These are phyloP conservation scores for Bovichtus variegatus DNA, from an alignment of 2,797 vertebrate genomes.

Conservation along the genomic window DNA sequence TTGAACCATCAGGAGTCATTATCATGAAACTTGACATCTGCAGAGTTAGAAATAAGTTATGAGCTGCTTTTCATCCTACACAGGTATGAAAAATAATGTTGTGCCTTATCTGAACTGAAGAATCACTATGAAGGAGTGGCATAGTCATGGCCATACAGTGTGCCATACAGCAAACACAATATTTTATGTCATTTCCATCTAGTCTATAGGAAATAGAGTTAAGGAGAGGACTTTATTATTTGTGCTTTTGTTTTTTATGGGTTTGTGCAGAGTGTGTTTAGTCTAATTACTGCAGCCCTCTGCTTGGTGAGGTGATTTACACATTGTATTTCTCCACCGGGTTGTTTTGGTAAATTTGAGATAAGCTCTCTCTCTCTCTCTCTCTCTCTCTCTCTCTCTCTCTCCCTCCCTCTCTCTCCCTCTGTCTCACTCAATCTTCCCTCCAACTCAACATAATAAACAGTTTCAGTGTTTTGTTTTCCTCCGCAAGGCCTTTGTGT, in stretches of 20 bases:
- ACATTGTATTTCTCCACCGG: conserved; percentile 65
- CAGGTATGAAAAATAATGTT: neutral
- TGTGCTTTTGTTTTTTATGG: conserved; percentile 34
- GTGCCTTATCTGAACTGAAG: neutral
- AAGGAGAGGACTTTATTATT: conserved; percentile 13
- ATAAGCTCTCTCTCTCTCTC: conserved; percentile 62
- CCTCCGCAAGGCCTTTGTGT: conserved; percentile 64
- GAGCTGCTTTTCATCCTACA: neutral
- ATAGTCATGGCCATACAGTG: neutral
- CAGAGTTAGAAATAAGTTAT: conserved; percentile 16
- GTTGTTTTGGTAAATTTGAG: conserved; percentile 71
- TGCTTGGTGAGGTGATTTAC: conserved; percentile 78
- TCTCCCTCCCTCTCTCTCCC: conserved; percentile 16
- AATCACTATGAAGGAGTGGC: neutral
- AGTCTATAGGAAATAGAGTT: neutral
- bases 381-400: conserved; percentile 17
- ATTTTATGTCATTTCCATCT: neutral
- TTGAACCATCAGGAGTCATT: neutral
- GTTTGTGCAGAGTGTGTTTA: conserved; percentile 66
- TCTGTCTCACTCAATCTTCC: conserved; percentile 52
- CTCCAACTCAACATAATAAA: conserved; percentile 72
- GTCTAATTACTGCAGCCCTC: conserved; percentile 79
- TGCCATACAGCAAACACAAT: conserved; percentile 3
- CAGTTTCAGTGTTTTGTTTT: conserved; percentile 75
- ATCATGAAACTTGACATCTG: conserved; percentile 23